Evolutionary conservation across 1,140 invertebrate species (phyloP), one percentile per base, ranked within the genome.

Genomic region (Hirudo medicinalis): DNA sequence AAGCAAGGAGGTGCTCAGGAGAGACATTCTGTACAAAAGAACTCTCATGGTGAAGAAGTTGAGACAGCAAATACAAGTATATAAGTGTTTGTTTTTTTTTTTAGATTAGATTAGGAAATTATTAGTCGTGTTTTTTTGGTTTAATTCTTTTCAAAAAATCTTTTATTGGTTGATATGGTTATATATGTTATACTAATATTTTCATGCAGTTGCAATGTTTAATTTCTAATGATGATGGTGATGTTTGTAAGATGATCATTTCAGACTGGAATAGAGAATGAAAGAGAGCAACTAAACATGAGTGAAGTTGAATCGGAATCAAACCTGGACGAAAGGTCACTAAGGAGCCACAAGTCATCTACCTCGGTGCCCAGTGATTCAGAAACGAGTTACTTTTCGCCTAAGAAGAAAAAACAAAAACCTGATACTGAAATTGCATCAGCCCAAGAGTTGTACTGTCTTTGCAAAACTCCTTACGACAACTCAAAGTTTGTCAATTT

Each of bases 381-480:
- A 19, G 29, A 63, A 63, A 32, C 43, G 68, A 32, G 68, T 29
- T 25, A n/a, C n/a, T 68, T 25, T 29, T 71, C 22, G 11, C 60
- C 49, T 13, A 76, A 43, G 78, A 78, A 71, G 75, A 78, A 69
- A 76, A 78, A 49, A 17, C 43, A 49, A 8, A 49, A 49, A 49
- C 43, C 15, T 9, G 43, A 49, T 17, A 72, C 72, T 76, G 49
- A 76, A 78, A 49, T 49, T n/a, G 11, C 57, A 13, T 63, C 19
- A 1, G 20, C 57, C 22, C 89, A 92, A 78, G 92, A 96, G 79
- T 85, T 97, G 2, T 98, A 95, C 81, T 99, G 95, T 82, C 84
- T 97, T 20, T 98, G 95, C 81, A 87, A 88, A 77, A 91, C 94
- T 78, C 94, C 94, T 4, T 98, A 98, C 79, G 94, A 97, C 83